Base-by-base conservation (phyloP, 2,113 vertebrate genomes). In the Thamnaconus septentrionalis region DNA sequence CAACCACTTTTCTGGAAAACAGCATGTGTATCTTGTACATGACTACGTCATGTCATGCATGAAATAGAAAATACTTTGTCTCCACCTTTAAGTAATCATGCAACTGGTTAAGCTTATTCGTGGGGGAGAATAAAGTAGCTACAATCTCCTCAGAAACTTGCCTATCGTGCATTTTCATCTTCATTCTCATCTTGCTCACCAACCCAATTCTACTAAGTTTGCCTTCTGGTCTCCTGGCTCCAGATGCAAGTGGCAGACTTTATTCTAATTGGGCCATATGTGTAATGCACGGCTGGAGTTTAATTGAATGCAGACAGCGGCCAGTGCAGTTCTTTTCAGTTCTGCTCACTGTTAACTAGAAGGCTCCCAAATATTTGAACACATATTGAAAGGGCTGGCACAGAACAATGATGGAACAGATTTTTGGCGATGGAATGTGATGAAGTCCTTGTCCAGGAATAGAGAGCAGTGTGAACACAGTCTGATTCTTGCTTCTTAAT, bases 201-300 rank as follows among this genome's bases (percentile, higher is more conserved):
- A 80, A 81, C 75, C 76, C 80, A 81, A 68, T 80, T 85, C 68
- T 66, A 69, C 62, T 65, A 55, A 49, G 5, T 70, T 76, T 76
- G 86, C 87, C 91, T 88, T 92, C 89, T 90, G 89, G 78, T 78
- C 73, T 72, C 60, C 80, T 88, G 90, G 88, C 81, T 86, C 80
- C 89, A 91, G 88, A 88, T 88, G 85, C 78, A 76, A 79, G 79
- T 76, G 81, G 64, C 85, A 83, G 79, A 75, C 79, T 84, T 83
- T 88, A 31, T 82, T 83, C 74, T 84, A 73, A 80, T 75, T 76
- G 70, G 67, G 66, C 89, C 88, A 90, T 90, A 89, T 91, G 86
- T 85, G 67, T 67, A 69, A 56, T 64, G 79, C 73, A 64, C 70
- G 61, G 62, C 74, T 82, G 58, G 76, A 82, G 56, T 78, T 83